Conservation (phyloP, 2,888 invertebrate species). For the Stenchaetothrips biformis region DNA sequence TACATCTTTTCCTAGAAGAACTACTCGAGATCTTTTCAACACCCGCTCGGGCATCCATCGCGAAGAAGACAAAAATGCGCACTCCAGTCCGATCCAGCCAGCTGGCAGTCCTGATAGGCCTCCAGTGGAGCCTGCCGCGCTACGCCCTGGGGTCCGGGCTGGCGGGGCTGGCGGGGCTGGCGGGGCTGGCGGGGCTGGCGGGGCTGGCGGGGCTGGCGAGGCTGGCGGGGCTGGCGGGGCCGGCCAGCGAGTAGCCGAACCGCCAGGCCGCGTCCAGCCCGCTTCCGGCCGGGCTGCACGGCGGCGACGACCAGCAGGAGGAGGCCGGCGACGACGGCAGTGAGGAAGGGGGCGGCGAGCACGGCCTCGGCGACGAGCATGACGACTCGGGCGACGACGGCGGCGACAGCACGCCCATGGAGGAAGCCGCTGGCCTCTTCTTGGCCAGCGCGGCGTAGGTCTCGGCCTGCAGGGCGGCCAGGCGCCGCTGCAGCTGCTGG, state of each 20-base stretch:
- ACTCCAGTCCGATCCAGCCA: background rate
- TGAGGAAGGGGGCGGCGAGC: background rate
- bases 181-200: background rate
- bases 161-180: background rate
- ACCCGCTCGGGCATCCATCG: background rate
- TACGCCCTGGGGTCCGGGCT: background rate
- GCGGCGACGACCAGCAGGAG: background rate
- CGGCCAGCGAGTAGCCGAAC: background rate
- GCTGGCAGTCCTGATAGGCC: background rate
- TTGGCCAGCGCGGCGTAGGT: conserved; percentile 33
- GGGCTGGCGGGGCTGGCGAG: background rate
- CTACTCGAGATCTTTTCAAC: background rate
- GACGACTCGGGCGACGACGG: background rate
- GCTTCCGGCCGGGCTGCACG: background rate
- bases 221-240: background rate
- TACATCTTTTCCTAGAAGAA: background rate
- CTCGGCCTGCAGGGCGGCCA: conserved; percentile 41
- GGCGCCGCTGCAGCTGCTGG: conserved; percentile 40
- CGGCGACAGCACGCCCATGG: background rate
- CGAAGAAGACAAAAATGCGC: background rate
- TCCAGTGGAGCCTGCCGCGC: background rate
- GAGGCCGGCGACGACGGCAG: conserved; percentile 10
- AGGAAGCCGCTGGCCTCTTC: background rate
- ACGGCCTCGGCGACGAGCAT: background rate
- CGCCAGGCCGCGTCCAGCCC: background rate